Evolutionary conservation across 1,140 invertebrate species (phyloP), one percentile per base, ranked within the genome.

Genomic region (Eulimnadia texana): DNA sequence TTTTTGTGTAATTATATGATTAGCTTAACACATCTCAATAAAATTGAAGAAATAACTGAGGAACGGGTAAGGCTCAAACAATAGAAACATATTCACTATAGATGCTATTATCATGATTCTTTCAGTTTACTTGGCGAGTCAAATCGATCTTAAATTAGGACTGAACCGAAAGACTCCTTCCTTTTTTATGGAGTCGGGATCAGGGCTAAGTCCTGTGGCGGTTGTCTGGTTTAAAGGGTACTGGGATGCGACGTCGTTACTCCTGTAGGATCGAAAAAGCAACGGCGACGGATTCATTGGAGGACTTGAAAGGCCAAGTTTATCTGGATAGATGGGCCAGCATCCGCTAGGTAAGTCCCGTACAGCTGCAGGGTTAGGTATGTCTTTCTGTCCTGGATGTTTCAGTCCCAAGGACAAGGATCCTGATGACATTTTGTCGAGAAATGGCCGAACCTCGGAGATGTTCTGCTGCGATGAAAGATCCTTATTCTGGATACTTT

Each of bases 71-170:
- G n/a, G n/a, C n/a, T n/a, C n/a, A n/a, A n/a, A n/a, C n/a, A n/a
- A n/a, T n/a, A n/a, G n/a, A n/a, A n/a, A n/a, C n/a, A n/a, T n/a
- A n/a, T n/a, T n/a, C n/a, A n/a, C n/a, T n/a, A n/a, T n/a, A n/a
- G n/a, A n/a, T n/a, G n/a, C n/a, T n/a, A n/a, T n/a, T n/a, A n/a
- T n/a, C n/a, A n/a, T n/a, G n/a, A n/a, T n/a, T n/a, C n/a, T n/a
- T n/a, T n/a, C n/a, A n/a, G n/a, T n/a, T n/a, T 42, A 42, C 33
- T 42, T 42, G 33, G 24, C 19, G 55, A 60, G 58, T 60, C 60
- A 61, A 54, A 61, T 54, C 25, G 60, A 61, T 61, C 60, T 29
- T 27, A 61, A 33, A 20, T 61, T 61, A 10, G 60, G 60, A 61
- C 60, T 61, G 53, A 61, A 61, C 3, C 60, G 60, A 33, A 61